Evolutionary conservation across 1,140 invertebrate species (phyloP).

Genomic region (Aculops lycopersici): DNA sequence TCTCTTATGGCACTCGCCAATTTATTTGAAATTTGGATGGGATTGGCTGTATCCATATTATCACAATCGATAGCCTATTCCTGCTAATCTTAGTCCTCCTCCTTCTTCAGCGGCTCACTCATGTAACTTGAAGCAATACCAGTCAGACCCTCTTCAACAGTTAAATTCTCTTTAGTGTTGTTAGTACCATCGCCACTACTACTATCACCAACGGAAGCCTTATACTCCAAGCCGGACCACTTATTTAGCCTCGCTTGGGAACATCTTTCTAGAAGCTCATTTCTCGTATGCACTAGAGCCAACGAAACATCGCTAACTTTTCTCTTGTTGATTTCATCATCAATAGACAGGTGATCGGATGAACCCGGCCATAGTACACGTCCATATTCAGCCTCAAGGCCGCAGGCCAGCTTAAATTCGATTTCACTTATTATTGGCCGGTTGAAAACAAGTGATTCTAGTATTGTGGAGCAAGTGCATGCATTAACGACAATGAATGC

Average conservation of each 20-base stretch:
- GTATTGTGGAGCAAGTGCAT: background rate
- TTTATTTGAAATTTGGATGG: too few relatives aligned
- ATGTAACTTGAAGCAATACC: background rate
- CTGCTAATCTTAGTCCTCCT: background rate
- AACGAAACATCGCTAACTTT: slow-evolving; percentile 4
- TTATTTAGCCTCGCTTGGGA: background rate
- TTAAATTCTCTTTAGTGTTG: too few relatives aligned
- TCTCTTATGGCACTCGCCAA: too few relatives aligned
- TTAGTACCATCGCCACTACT: background rate
- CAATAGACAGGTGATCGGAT: background rate
- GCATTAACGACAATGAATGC: slow-evolving; percentile 4
- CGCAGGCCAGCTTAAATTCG: slow-evolving; percentile 4
- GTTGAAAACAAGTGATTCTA: background rate
- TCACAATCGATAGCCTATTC: too few relatives aligned
- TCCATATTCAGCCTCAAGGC: slow-evolving; percentile 1
- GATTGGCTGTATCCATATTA: too few relatives aligned
- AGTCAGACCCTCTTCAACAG: background rate
- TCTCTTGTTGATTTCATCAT: slow-evolving; percentile 3
- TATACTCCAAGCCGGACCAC: background rate
- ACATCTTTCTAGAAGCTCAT: slow-evolving; percentile 1
- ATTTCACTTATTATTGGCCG: slow-evolving; percentile 3
- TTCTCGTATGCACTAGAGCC: slow-evolving; percentile 4
- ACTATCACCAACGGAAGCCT: background rate
- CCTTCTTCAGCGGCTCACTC: background rate
- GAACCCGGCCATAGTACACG: slow-evolving; percentile 9